These are phyloP conservation scores for Hydraecia micacea DNA, from an alignment of 2,888 invertebrate species.

Conservation along the genomic window DNA sequence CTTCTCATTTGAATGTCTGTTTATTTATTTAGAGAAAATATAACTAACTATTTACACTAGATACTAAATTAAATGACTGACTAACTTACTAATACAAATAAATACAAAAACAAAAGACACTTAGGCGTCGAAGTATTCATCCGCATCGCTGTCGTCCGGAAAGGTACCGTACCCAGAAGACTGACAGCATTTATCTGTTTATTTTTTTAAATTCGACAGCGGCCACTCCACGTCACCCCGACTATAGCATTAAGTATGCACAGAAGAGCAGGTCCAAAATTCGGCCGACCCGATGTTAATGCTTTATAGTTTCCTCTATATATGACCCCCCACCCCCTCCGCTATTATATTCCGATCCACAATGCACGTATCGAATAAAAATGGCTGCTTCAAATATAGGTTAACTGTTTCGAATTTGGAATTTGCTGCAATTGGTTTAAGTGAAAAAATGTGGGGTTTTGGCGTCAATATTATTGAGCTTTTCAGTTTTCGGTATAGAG, in stretches of 20 bases:
- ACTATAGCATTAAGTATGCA: constrained; percentile 70
- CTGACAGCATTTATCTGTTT: too few species aligned
- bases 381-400: constrained; percentile 52
- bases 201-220: too few species aligned
- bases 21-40: too few species aligned
- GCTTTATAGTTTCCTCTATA: constrained; percentile 77
- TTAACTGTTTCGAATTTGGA: constrained; percentile 41
- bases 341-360: constrained; percentile 29
- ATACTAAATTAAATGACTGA: too few species aligned
- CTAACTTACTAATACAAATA: too few species aligned
- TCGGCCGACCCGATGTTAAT: constrained; percentile 72
- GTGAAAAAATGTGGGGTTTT: neutral
- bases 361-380: constrained; percentile 47
- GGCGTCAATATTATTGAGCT: constrained; percentile 15
- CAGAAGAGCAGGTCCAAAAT: constrained; percentile 70
- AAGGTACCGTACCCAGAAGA: too few species aligned
- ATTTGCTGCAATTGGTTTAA: constrained; percentile 19
- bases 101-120: too few species aligned
- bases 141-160: too few species aligned
- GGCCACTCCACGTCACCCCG: constrained; percentile 9
- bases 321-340: constrained; percentile 57
- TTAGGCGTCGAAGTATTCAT: too few species aligned
- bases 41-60: too few species aligned
- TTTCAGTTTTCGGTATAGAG: neutral
- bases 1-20: too few species aligned